Conservation (phyloP, 1,140 invertebrate genomes). For the Apis laboriosa region DNA sequence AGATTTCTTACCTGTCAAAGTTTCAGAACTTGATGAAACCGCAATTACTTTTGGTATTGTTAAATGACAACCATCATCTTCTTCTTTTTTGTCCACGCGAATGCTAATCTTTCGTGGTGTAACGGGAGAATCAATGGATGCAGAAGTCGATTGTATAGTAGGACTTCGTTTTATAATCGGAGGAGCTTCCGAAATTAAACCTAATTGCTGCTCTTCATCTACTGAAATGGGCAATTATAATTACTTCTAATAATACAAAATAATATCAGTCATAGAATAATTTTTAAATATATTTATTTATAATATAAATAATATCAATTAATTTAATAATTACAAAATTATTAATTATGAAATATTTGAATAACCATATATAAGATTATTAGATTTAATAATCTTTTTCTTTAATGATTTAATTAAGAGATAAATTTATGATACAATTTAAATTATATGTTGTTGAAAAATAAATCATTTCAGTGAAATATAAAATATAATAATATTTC, state of each 20-base stretch:
- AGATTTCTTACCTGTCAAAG: conserved; percentile 84
- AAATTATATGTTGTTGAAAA: not conserved
- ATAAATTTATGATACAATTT: too few species aligned
- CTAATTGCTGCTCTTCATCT: conserved; percentile 80
- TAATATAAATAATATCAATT: not conserved
- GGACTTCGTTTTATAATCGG: conserved; percentile 73
- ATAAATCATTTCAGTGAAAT: not conserved
- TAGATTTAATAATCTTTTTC: too few species aligned
- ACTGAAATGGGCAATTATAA: conserved; percentile 68
- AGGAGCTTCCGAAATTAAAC: conserved; percentile 69
- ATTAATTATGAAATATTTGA: not conserved
- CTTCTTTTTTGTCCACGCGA: conserved; percentile 70
- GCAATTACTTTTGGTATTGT: conserved; percentile 86
- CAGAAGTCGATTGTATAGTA: conserved; percentile 65
- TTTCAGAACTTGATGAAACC: conserved; percentile 88
- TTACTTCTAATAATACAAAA: not conserved
- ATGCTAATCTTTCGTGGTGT: conserved; percentile 77
- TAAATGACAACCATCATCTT: conserved; percentile 83
- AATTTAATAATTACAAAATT: not conserved
- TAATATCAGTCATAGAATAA: not conserved
- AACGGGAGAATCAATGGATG: conserved; percentile 61
- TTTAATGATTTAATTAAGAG: too few species aligned
- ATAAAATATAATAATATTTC: not conserved
- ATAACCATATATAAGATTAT: not conserved
- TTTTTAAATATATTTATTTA: not conserved